Evolutionary conservation across 2,113 vertebrate genomes (phyloP), one percentile per base, ranked within the genome.

Genomic region (Melanerpes formicivorus): DNA sequence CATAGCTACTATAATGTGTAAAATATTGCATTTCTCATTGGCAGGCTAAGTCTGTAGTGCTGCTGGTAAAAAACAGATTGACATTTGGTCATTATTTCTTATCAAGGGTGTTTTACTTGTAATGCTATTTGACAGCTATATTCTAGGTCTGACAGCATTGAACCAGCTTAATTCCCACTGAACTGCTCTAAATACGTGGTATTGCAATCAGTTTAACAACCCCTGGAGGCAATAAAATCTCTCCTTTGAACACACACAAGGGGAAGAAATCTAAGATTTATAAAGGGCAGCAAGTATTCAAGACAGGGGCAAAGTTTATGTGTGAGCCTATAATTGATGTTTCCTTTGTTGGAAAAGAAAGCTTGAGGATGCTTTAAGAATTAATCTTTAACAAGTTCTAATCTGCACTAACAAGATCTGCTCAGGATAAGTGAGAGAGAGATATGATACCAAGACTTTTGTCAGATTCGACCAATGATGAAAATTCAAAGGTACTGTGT

Each of bases 201-300:
- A 98, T 98, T 98, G 98, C 98, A 98, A 99, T 99, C 98, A 98
- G 98, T 99, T 99, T 99, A 99, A 99, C 98, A 99, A 98, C 98
- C 99, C 98, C 98, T 97, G 98, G 98, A 99, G 98, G 98, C 98
- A 98, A 93, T 97, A 91, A 98, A 98, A 98, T 98, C 98, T 98
- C 98, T 98, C 96, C 98, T 99, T 99, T 99, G 98, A 99, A 99
- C 97, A 98, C 97, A 98, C 98, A 98, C 98, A 97, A 97, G 98
- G 98, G 98, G 98, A 98, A 97, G 98, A 98, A 98, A 98, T 98
- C 98, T 98, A 98, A 98, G 98, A 99, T 98, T 98, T 98, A 97
- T 98, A 97, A 96, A 99, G 98, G 98, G 98, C 98, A 98, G 97
- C 97, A 97, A 98, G 98, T 98, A 98, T 98, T 99, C 98, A 97